These are phyloP conservation scores for Avahi laniger DNA, from an alignment of 2,797 vertebrate species.

Conservation along the genomic window DNA sequence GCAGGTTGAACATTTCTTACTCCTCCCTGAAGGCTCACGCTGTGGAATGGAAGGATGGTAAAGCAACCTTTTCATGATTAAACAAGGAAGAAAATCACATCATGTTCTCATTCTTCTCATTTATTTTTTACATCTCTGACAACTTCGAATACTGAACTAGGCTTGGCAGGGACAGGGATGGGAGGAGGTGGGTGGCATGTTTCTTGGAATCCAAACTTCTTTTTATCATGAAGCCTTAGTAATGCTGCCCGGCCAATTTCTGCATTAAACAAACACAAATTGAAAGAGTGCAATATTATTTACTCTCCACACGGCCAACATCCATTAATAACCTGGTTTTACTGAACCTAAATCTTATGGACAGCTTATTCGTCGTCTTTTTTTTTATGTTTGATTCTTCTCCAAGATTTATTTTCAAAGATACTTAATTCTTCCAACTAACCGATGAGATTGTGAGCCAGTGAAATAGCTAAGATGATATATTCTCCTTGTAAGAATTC, in stretches of 20 bases:
- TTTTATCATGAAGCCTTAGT: background rate
- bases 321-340: slow-evolving; percentile 5
- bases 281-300: slow-evolving; percentile 25
- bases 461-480: background rate
- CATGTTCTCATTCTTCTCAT: background rate
- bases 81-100: slow-evolving; percentile 39
- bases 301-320: background rate
- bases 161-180: background rate
- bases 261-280: slow-evolving; percentile 43
- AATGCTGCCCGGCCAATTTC: background rate
- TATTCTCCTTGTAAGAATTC: background rate
- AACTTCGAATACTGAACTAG: background rate
- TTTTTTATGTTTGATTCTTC: background rate
- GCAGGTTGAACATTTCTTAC: slow-evolving; percentile 55
- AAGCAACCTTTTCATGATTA: slow-evolving; percentile 49
- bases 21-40: slow-evolving; percentile 30
- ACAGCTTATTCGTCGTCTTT: background rate
- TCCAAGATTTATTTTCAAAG: slow-evolving; percentile 31
- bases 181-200: background rate
- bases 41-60: background rate
- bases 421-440: background rate
- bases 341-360: background rate
- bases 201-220: slow-evolving; percentile 33
- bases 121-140: background rate
- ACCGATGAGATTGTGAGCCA: background rate